Evolutionary conservation across 2,113 vertebrate genomes (phyloP).

Genomic region (Oncorhynchus keta): DNA sequence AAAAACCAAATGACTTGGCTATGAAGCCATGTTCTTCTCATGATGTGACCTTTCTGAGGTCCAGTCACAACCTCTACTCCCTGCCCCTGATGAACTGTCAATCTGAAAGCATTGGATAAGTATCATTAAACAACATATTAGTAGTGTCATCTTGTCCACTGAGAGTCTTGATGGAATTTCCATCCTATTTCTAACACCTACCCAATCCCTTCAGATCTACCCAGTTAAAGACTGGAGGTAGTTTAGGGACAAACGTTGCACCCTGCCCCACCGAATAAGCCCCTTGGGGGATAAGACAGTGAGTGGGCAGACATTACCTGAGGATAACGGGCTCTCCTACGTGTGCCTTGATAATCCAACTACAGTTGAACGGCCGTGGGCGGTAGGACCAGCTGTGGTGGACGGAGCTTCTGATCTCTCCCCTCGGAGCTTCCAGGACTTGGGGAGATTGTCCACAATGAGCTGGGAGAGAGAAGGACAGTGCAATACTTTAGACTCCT

Average conservation of each 20-base stretch:
- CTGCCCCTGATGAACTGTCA: too few relatives aligned
- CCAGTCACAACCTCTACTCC: too few relatives aligned
- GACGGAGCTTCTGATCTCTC: slow-evolving; percentile 68
- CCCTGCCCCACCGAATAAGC: too few relatives aligned
- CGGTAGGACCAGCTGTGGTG: slow-evolving; percentile 65
- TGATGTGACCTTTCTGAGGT: too few relatives aligned
- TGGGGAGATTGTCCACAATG: slow-evolving; percentile 61
- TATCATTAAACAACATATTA: not conserved
- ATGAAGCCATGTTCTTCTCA: too few relatives aligned
- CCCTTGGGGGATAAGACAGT: not conserved
- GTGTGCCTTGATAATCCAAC: slow-evolving; percentile 69
- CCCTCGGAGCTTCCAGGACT: slow-evolving; percentile 61
- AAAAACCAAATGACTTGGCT: too few relatives aligned
- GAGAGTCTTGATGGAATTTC: too few relatives aligned
- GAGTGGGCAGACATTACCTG: slow-evolving; percentile 60
- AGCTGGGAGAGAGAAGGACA: slow-evolving; percentile 41
- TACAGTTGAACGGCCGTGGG: slow-evolving; percentile 61
- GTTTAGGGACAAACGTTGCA: too few relatives aligned
- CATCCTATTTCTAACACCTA: too few relatives aligned
- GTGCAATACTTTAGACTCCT: not conserved
- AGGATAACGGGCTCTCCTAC: slow-evolving; percentile 66
- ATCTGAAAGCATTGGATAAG: not conserved
- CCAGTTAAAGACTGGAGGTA: too few relatives aligned
- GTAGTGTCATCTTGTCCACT: too few relatives aligned
- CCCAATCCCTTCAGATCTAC: too few relatives aligned